Evolutionary conservation across 37 sponge, comb jelly and placozoan species (phyloP).

Genomic region (Lycopodina hypogea): DNA sequence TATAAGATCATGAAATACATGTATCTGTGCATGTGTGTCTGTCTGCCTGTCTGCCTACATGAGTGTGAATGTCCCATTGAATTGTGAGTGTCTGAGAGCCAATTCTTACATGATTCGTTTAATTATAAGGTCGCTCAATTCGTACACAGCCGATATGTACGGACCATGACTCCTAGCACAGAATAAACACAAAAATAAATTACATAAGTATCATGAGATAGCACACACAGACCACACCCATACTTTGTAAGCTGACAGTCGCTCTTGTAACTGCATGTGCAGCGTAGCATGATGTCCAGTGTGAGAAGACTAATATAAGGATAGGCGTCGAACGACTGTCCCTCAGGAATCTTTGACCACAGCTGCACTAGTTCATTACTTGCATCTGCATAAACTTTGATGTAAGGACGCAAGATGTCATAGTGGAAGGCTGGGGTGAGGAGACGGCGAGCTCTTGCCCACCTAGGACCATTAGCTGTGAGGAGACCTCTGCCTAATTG

Average conservation of each 20-base stretch:
- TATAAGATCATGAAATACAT: too few relatives aligned
- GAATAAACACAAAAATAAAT: background rate
- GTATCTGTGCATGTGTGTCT: too few relatives aligned
- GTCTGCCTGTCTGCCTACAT: too few relatives aligned
- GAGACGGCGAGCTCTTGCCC: conserved; percentile 67
- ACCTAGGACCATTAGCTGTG: conserved; percentile 65
- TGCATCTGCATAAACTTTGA: too few relatives aligned
- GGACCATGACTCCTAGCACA: conserved; percentile 29
- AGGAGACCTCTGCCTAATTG: conserved; percentile 68
- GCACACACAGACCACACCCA: background rate
- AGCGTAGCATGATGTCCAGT: conserved; percentile 82
- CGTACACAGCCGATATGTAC: too few relatives aligned
- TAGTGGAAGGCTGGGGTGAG: too few relatives aligned
- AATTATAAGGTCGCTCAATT: conserved; percentile 25
- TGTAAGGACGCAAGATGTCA: too few relatives aligned
- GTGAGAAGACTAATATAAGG: too few relatives aligned
- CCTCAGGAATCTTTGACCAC: conserved; percentile 45
- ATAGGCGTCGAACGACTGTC: conserved; percentile 49
- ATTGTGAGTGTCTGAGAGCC: background rate
- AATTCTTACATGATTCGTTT: conserved; percentile 50
- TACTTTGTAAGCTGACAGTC: conserved; percentile 70
- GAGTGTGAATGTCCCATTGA: too few relatives aligned
- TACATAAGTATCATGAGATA: background rate
- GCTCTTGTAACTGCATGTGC: conserved; percentile 78
- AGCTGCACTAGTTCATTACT: too few relatives aligned